Evolutionary conservation across 2,888 invertebrate genomes (phyloP).

Genomic region (Spilosoma lubricipeda): DNA sequence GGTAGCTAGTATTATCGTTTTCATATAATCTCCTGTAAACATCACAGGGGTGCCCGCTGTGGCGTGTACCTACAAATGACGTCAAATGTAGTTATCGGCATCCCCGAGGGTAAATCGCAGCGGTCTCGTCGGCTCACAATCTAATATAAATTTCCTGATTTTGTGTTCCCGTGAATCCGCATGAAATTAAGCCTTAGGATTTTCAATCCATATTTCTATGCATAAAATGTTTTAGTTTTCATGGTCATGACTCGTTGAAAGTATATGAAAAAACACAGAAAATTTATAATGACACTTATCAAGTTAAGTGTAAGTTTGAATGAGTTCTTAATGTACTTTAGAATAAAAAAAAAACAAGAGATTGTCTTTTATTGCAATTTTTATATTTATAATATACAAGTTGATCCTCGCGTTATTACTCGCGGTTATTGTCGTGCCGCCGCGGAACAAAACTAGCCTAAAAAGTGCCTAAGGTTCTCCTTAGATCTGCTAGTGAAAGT

Average conservation of each 20-base stretch:
- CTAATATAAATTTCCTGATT: slow-evolving; percentile 67
- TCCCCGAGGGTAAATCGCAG: slow-evolving; percentile 64
- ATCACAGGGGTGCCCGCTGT: slow-evolving; percentile 21
- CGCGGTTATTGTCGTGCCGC: no score
- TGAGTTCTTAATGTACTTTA: no score
- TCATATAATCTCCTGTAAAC: slow-evolving; percentile 29
- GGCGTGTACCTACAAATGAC: slow-evolving; percentile 60
- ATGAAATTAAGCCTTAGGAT: slow-evolving; percentile 31
- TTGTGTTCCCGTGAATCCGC: slow-evolving; percentile 49
- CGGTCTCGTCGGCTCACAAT: slow-evolving; percentile 57
- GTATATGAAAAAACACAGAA: neutral
- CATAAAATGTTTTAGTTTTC: neutral
- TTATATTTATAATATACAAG: neutral
- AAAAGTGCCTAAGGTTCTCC: no score
- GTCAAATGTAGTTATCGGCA: slow-evolving; percentile 66
- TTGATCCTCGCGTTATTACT: no score
- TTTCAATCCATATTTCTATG: neutral
- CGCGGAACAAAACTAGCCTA: no score
- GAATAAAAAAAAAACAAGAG: no score
- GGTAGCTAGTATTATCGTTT: slow-evolving; percentile 35
- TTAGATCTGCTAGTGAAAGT: no score
- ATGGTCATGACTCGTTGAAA: neutral
- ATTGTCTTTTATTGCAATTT: neutral
- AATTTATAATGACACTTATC: neutral
- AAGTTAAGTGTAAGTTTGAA: no score